A percentile compares a stretch with the other conserved stretches of the same genome.
Evolutionary conservation across 2,888 invertebrate species (phyloP).

Genomic region (Phyllotreta cruciferae): DNA sequence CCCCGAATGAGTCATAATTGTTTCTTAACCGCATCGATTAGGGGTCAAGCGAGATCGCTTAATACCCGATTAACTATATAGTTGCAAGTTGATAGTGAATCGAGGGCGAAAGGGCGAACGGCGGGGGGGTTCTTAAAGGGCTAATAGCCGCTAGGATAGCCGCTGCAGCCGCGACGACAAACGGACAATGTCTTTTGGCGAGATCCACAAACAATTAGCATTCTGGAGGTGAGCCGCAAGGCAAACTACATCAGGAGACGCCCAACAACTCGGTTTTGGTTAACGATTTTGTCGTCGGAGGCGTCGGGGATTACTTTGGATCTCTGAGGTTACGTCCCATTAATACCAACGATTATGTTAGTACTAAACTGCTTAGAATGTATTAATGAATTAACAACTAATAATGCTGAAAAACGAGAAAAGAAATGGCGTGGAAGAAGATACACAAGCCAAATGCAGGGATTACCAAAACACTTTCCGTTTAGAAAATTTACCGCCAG

Average conservation of each 20-base stretch:
- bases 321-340: too few relatives aligned
- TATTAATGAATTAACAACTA: too few relatives aligned
- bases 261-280: conserved; percentile 50
- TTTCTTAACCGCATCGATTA: too few relatives aligned
- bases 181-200: conserved; percentile 34
- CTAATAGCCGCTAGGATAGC: conserved; percentile 9
- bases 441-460: too few relatives aligned
- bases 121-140: conserved; percentile 6
- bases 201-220: conserved; percentile 48
- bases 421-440: too few relatives aligned
- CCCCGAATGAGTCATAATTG: too few relatives aligned
- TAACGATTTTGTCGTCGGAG: conserved; percentile 48
- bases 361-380: too few relatives aligned
- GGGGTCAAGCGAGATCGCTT: not conserved
- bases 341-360: too few relatives aligned
- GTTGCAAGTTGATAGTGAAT: conserved; percentile 22
- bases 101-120: conserved; percentile 10
- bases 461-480: too few relatives aligned
- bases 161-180: conserved; percentile 21
- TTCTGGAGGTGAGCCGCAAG: conserved; percentile 47
- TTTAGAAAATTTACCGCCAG: too few relatives aligned
- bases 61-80: conserved; percentile 17
- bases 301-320: conserved; percentile 41
- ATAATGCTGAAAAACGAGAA: too few relatives aligned
- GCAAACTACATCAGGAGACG: conserved; percentile 50